Percentiles rank a stretch among this genome's conserved stretches.
These are phyloP conservation scores for Eurois occulta DNA, from an alignment of 2,888 invertebrate genomes.

Conservation along the genomic window DNA sequence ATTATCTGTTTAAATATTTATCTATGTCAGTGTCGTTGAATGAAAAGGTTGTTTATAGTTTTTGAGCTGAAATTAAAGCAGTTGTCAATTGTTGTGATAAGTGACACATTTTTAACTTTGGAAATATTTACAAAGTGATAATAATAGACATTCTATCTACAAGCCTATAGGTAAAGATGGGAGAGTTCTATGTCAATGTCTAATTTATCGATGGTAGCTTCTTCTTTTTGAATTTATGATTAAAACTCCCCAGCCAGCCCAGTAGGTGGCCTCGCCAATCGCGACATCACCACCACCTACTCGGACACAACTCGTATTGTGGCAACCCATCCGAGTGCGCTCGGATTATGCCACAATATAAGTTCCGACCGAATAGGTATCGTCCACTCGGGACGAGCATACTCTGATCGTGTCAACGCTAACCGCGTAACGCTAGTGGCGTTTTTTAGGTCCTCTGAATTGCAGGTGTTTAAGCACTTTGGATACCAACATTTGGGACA, in stretches of 20 bases:
- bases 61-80: slow-evolving; percentile 1
- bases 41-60: not conserved
- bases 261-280: not conserved
- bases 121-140: slow-evolving; percentile 6
- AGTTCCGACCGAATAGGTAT: too few species aligned
- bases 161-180: not conserved
- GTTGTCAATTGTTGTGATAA: not conserved
- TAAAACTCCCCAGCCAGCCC: too few species aligned
- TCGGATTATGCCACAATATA: too few species aligned
- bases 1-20: slow-evolving; percentile 30
- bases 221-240: not conserved
- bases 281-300: too few species aligned
- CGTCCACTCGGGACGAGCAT: too few species aligned
- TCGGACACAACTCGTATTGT: too few species aligned
- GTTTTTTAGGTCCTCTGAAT: not conserved
- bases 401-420: too few species aligned
- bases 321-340: too few species aligned
- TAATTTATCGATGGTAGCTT: not conserved
- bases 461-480: not conserved
- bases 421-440: too few species aligned
- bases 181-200: not conserved
- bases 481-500: not conserved
- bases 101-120: not conserved
- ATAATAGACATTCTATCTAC: not conserved
- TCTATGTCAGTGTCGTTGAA: slow-evolving; percentile 24